Evolutionary conservation across 2,113 vertebrate species (phyloP).

Genomic region (Crotophaga sulcirostris): DNA sequence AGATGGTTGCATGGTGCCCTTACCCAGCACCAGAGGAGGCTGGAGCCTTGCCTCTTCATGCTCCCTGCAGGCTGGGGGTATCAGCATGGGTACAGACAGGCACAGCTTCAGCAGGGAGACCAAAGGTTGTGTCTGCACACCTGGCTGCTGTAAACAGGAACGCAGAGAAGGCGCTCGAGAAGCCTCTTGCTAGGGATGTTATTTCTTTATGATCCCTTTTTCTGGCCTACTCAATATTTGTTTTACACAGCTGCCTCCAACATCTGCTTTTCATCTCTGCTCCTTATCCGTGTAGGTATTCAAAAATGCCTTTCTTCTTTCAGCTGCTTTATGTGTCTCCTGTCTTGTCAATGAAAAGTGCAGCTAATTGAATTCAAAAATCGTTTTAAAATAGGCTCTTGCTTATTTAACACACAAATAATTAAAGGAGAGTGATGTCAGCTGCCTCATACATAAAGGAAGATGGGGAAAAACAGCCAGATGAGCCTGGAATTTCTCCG

Average conservation of each 20-base stretch:
- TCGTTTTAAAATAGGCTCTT: background rate
- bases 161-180: background rate
- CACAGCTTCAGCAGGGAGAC: background rate
- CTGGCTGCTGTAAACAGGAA: background rate
- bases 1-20: background rate
- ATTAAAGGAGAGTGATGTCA: background rate
- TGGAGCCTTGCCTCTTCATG: too few relatives aligned
- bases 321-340: background rate
- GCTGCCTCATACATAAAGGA: background rate
- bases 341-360: background rate
- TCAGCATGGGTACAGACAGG: background rate
- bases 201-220: background rate
- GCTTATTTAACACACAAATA: background rate
- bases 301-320: constrained; percentile 6
- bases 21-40: background rate
- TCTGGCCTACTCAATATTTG: background rate
- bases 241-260: constrained; percentile 31
- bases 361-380: background rate
- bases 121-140: background rate
- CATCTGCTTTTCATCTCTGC: constrained; percentile 61
- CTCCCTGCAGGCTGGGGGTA: background rate
- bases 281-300: constrained; percentile 6
- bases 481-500: background rate
- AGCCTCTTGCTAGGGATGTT: background rate
- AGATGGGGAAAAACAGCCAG: background rate